Percentiles rank a stretch among this genome's conserved stretches.
Conservation (phyloP, 2,797 vertebrate genomes). For the Echeneis naucrates region DNA sequence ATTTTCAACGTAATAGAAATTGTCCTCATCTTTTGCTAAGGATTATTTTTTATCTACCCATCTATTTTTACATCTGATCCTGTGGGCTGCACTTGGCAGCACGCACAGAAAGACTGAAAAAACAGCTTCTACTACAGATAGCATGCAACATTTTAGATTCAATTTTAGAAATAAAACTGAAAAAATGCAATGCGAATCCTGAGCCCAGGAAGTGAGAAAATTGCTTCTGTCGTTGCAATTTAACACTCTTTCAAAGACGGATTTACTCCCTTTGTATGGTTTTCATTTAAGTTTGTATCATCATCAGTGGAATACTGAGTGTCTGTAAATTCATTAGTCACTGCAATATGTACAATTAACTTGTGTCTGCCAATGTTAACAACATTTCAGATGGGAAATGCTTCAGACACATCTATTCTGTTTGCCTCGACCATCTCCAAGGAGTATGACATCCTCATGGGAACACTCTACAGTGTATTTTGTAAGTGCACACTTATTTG, state of each 20-base stretch:
- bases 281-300: background rate
- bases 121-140: no score
- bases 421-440: conserved; percentile 87
- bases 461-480: conserved; percentile 84
- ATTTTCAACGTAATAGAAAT: conserved; percentile 39
- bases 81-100: conserved; percentile 8
- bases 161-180: no score
- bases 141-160: no score
- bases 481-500: conserved; percentile 79
- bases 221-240: background rate
- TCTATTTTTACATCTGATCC: conserved; percentile 35
- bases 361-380: conserved; percentile 13
- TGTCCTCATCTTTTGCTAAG: conserved; percentile 28
- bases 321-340: background rate
- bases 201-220: background rate
- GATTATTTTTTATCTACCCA: conserved; percentile 45
- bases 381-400: conserved; percentile 87
- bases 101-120: conserved; percentile 7
- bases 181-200: no score
- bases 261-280: background rate
- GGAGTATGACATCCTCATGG: conserved; percentile 88
- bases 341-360: conserved; percentile 4
- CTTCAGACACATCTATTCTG: conserved; percentile 76
- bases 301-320: background rate
- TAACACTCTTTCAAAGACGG: background rate